Conservation (phyloP, 2,888 invertebrate species). For the Thereva unica region DNA sequence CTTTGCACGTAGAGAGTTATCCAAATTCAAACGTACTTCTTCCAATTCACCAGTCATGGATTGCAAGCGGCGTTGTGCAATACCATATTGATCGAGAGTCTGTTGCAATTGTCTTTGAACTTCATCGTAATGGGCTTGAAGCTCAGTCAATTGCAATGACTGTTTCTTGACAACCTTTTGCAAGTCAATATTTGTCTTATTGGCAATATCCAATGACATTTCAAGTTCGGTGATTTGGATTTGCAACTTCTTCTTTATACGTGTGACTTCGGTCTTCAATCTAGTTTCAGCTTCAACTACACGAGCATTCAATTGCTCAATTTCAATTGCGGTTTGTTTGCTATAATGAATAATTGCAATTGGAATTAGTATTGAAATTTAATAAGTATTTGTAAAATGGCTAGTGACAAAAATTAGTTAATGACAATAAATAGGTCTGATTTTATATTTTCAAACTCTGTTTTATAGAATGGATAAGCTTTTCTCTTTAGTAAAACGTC, state of each 20-base stretch:
- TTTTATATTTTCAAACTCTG: no score
- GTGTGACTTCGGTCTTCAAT: constrained; percentile 91
- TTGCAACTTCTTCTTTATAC: constrained; percentile 99
- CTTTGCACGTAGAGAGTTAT: constrained; percentile 90
- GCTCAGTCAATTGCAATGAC: constrained; percentile 85
- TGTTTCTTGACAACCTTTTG: constrained; percentile 98
- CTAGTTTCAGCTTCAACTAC: constrained; percentile 95
- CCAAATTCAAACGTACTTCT: constrained; percentile 90
- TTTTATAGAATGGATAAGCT: no score
- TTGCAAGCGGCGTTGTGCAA: constrained; percentile 88
- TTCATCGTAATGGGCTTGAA: constrained; percentile 96
- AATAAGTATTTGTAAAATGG: no score
- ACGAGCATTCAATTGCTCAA: constrained; percentile 93
- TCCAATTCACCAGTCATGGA: constrained; percentile 93
- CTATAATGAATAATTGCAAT: constrained; percentile 60
- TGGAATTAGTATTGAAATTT: no score
- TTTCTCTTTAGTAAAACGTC: no score
- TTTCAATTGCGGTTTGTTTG: constrained; percentile 97
- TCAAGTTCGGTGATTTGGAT: constrained; percentile 97
- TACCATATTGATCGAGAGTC: constrained; percentile 89
- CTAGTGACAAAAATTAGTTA: no score
- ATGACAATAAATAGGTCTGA: no score
- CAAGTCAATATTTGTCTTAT: constrained; percentile 96
- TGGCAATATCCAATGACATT: constrained; percentile 94
- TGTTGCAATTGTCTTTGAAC: constrained; percentile 94